A percentile compares a stretch with the other conserved stretches of the same genome.
Conservation (phyloP, 2,797 vertebrate species). For the Carduelis carduelis region DNA sequence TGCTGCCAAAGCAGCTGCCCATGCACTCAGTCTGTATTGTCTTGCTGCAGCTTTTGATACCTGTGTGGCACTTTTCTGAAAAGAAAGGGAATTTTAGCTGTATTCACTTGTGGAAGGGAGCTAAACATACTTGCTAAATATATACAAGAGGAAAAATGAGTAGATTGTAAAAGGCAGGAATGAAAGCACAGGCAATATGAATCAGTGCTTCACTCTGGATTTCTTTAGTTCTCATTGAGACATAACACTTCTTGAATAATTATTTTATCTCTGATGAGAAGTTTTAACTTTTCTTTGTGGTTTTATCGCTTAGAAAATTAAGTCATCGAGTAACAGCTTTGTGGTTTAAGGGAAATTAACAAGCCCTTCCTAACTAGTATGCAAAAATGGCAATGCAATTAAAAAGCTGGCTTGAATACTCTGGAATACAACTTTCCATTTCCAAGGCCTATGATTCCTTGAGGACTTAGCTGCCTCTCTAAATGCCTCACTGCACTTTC, state of each 20-base stretch:
- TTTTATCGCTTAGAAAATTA: background rate
- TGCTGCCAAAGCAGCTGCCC: background rate
- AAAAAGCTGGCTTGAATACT: background rate
- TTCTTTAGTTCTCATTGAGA: background rate
- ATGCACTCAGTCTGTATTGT: background rate
- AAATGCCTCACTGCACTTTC: background rate
- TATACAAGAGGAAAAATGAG: background rate
- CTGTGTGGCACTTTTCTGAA: background rate
- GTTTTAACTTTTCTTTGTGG: background rate
- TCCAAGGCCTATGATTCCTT: background rate
- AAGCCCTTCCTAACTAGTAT: background rate
- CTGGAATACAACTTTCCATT: background rate
- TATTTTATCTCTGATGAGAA: background rate
- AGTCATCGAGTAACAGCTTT: background rate
- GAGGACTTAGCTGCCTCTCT: background rate
- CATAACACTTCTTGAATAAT: background rate
- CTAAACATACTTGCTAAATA: background rate
- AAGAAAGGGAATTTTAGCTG: background rate
- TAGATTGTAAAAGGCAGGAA: background rate
- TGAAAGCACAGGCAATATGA: background rate
- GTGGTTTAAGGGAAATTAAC: background rate
- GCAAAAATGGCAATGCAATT: background rate
- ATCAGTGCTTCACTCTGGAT: background rate
- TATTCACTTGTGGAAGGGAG: background rate
- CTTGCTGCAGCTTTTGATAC: background rate